A percentile compares a stretch with the other conserved stretches of the same genome.
These are phyloP conservation scores for Clarias platycephalus DNA, from an alignment of 2,797 vertebrate genomes.

Conservation along the genomic window DNA sequence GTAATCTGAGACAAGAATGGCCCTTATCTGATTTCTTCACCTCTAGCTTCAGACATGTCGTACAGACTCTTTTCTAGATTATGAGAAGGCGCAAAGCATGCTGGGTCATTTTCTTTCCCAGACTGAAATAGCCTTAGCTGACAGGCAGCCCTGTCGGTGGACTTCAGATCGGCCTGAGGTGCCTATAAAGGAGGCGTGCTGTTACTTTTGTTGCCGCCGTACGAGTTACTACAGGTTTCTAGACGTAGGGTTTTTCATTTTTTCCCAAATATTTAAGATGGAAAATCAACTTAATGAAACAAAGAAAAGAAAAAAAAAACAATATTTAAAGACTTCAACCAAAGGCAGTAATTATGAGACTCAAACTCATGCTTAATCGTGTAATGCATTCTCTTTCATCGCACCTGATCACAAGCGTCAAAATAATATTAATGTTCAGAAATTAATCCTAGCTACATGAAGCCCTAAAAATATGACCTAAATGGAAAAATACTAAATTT, in stretches of 20 bases:
- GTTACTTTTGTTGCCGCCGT: not conserved
- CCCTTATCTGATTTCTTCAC: constrained; percentile 42
- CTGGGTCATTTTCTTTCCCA: constrained; percentile 34
- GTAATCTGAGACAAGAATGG: constrained; percentile 25
- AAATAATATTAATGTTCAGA: not conserved
- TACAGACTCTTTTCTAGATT: constrained; percentile 7
- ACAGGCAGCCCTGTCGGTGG: constrained; percentile 20
- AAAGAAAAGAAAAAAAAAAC: not conserved
- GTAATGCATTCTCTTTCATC: not conserved
- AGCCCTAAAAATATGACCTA: not conserved
- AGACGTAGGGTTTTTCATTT: not conserved
- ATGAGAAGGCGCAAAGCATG: constrained; percentile 8
- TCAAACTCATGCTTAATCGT: not conserved
- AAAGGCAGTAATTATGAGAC: not conserved
- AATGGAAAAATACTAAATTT: not conserved
- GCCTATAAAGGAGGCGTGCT: not conserved
- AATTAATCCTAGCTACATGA: not conserved
- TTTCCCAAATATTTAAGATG: not conserved
- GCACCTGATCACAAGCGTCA: not conserved
- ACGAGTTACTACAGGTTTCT: not conserved
- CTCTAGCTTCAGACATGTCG: constrained; percentile 33
- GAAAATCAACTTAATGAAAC: not conserved
- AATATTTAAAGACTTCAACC: not conserved
- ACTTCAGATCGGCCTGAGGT: constrained; percentile 14
- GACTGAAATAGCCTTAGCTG: constrained; percentile 26